Evolutionary conservation across 2,888 invertebrate species (phyloP), one percentile per base, ranked within the genome.

Genomic region (Hyposoter didymator): DNA sequence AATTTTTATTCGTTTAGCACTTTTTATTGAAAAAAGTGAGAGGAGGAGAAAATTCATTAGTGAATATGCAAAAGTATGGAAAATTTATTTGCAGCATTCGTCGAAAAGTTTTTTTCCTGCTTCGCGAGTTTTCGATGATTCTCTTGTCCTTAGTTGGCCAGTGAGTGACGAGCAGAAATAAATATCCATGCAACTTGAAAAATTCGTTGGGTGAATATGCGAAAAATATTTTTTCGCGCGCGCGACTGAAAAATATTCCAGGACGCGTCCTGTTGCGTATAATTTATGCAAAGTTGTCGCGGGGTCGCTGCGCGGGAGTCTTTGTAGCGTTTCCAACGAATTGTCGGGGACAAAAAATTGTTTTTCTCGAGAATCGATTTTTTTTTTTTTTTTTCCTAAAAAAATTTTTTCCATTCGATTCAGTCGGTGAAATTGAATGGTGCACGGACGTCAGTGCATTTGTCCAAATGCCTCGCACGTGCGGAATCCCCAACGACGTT

Each of bases 31-130:
- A 35, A 35, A 35, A 35, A 74, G 59, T 45, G 19, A 10, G 43
- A n/a, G 39, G n/a, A 67, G n/a, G 78, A 32, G 28, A 49, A n/a
- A n/a, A n/a, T n/a, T 28, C 7, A 76, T 76, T 22, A 74, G 28
- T 49, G 39, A 39, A 10, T 35, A 49, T 22, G 78, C 52, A 32
- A 67, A 67, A 52, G 28, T 67, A 52, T 67, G 67, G 78, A 78
- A 78, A 78, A 59, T 59, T 59, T 59, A 59, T 59, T 28, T 55
- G 55, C 55, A 35, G 35, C 35, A 35, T 59, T 59, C 6, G 43
- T 22, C 19, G 39, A 22, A 6, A 67, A 43, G 1, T 12, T 22
- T 66, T n/a, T 39, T 39, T 67, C 43, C 19, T 12, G 55, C 19
- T 35, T 19, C 39, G 19, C 39, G 19, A n/a, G n/a, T 22, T 43